Conservation (phyloP, 2,113 vertebrate genomes). For the Paramisgurnus dabryanus region DNA sequence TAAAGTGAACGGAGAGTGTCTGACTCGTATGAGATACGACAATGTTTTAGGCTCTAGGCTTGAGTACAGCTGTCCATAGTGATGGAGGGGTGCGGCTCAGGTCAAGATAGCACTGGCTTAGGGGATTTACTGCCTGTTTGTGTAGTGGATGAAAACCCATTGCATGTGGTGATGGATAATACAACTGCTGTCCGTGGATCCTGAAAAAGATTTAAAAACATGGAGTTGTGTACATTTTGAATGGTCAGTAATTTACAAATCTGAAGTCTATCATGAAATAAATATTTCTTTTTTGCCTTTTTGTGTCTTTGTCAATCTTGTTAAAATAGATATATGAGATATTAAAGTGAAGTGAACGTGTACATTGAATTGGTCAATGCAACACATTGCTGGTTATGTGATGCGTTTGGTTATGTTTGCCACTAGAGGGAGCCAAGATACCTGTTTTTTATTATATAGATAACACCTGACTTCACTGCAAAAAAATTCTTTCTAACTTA, state of each 20-base stretch:
- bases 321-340: background rate
- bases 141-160: slow-evolving; percentile 72
- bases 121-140: slow-evolving; percentile 70
- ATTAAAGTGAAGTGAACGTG: no score
- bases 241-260: slow-evolving; percentile 74
- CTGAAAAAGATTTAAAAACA: slow-evolving; percentile 58
- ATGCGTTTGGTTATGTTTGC: background rate
- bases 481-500: no score
- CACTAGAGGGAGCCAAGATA: slow-evolving; percentile 39
- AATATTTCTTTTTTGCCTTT: slow-evolving; percentile 75
- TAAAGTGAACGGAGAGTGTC: slow-evolving; percentile 11
- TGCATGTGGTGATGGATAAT: slow-evolving; percentile 80
- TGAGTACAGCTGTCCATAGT: background rate
- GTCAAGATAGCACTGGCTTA: slow-evolving; percentile 53
- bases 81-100: background rate
- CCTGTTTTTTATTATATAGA: background rate
- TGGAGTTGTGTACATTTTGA: slow-evolving; percentile 76
- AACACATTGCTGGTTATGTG: no score
- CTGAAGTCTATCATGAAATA: slow-evolving; percentile 81
- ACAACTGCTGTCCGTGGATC: slow-evolving; percentile 74
- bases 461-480: background rate
- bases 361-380: no score
- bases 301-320: slow-evolving; percentile 22
- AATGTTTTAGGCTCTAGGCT: slow-evolving; percentile 3
- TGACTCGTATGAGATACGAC: background rate